A percentile compares a stretch with the other conserved stretches of the same genome.
phyloP scores from a whole-genome alignment of 2,888 invertebrate genomes.

The Nephrotoma appendiculata region DNA sequence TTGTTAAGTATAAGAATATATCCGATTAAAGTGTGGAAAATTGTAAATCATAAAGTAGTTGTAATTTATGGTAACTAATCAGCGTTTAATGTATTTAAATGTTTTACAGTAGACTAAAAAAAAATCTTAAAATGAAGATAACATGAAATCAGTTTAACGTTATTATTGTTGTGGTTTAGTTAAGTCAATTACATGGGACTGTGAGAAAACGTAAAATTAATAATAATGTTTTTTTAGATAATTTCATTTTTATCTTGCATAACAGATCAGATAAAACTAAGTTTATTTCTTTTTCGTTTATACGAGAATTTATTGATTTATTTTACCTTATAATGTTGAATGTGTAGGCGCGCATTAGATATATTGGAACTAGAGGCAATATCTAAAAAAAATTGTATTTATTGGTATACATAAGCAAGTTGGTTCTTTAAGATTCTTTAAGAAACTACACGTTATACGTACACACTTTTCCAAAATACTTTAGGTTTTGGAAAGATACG shows the following conservation, averaged over 20 bases:
- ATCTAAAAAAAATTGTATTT: background rate
- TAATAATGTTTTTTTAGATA: background rate
- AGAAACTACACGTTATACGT: background rate
- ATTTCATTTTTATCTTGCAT: background rate
- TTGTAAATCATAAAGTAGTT: background rate
- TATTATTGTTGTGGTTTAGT: background rate
- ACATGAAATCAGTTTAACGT: background rate
- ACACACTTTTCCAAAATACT: background rate
- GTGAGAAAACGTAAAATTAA: background rate
- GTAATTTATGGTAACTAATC: background rate
- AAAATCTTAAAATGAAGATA: background rate
- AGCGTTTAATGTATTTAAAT: background rate
- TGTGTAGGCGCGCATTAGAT: background rate
- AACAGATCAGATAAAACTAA: background rate
- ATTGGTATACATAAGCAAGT: background rate
- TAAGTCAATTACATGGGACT: background rate
- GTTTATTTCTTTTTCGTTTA: background rate
- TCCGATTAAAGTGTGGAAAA: background rate
- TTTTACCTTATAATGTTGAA: background rate
- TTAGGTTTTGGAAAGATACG: background rate
- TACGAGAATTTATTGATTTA: background rate
- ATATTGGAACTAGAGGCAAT: background rate
- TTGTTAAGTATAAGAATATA: background rate
- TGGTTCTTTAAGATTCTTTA: background rate
- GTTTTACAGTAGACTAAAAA: background rate